A percentile compares a stretch with the other conserved stretches of the same genome.
phyloP scores from a whole-genome alignment of 2,888 invertebrate species.

The Ommatoiulus sabulosus region DNA sequence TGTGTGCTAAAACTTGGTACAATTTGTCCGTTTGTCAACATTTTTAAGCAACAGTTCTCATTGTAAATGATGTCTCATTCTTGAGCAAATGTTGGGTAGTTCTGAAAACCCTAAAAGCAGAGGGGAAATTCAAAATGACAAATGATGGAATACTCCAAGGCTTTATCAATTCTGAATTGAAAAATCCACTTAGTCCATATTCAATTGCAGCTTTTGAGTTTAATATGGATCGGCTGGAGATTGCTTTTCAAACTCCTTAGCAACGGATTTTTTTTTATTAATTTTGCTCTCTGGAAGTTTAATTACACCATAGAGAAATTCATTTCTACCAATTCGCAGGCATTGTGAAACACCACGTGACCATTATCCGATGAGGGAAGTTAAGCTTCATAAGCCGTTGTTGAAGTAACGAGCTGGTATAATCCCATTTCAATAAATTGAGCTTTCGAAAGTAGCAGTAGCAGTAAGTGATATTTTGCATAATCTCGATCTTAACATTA shows the following conservation, averaged over 20 bases:
- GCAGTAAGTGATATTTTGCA: too few relatives aligned
- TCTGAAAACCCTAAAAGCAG: neutral
- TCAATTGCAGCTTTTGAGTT: neutral
- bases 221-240: neutral
- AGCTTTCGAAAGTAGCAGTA: too few relatives aligned
- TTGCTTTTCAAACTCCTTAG: neutral
- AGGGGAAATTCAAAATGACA: neutral
- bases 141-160: neutral
- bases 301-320: neutral
- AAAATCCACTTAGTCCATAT: constrained; percentile 9
- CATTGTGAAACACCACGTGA: neutral
- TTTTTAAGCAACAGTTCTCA: neutral
- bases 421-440: neutral
- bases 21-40: neutral
- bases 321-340: neutral
- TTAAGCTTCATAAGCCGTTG: neutral
- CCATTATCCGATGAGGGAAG: neutral
- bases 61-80: too few relatives aligned
- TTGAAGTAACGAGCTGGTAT: neutral
- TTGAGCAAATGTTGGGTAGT: too few relatives aligned
- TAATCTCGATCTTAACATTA: too few relatives aligned
- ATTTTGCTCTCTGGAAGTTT: neutral
- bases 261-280: neutral
- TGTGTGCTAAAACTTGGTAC: neutral
- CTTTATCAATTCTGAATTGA: neutral